Evolutionary conservation across 2,113 vertebrate genomes (phyloP), one percentile per base, ranked within the genome.

Genomic region (Hassar affinis): DNA sequence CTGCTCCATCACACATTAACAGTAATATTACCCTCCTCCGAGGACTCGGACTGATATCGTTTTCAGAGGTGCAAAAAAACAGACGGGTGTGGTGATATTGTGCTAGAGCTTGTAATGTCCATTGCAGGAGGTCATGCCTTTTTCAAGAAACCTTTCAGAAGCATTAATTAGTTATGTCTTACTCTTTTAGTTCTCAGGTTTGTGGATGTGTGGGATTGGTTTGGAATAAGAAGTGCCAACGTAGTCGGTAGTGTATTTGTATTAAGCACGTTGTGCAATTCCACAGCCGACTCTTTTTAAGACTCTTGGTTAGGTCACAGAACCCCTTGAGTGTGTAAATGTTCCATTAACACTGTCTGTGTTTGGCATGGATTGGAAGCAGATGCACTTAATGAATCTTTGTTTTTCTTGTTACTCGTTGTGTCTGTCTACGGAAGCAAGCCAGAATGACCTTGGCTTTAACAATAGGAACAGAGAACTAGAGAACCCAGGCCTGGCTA

Each of bases 391-490:
- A 79, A 84, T 59, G 27, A 80, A 75, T 59, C 71, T 27, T 45
- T 38, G 62, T 47, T 77, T 22, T 69, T 75, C 68, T 56, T 81
- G 35, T 45, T 61, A 17, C 64, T 80, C 87, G 85, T 83, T 69
- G 57, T 83, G 82, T 74, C 88, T 91, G 82, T 81, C 49, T 76
- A 79, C 87, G 89, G 90, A 91, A 91, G 79, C 56, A 17, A 35
- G 89, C 78, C 59, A 22, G 45, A 81, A 61, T 79, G 81, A 80
- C 88, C 89, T 87, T 91, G 87, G 77, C 57, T 81, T 25, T 42
- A 47, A 71, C 72, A 84, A 80, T 75, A 69, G 30, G 79, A 68
- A 52, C 45, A 52, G 47, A n/a, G n/a, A n/a, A n/a, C 25, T 38
- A 82, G 78, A 64, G 78, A 38, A 22, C 86, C 86, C 30, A 64